phyloP scores from a whole-genome alignment of 2,888 invertebrate genomes.

The Coronaproctus castanopsis region DNA sequence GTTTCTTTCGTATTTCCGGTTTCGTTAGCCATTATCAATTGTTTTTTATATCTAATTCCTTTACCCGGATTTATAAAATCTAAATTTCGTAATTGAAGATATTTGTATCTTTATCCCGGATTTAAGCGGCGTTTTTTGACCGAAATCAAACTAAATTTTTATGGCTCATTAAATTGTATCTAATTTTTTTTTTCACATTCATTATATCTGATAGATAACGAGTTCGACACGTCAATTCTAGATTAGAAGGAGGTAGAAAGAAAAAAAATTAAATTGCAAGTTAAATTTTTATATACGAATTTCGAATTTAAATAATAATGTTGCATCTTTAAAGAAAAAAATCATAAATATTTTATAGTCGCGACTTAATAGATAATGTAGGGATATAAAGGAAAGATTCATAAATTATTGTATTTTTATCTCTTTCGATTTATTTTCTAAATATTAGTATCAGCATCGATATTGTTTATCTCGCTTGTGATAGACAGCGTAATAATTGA shows the following conservation, averaged over 20 bases:
- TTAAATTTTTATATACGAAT: not conserved
- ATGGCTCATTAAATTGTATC: not conserved
- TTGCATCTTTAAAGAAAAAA: not conserved
- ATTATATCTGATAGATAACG: not conserved
- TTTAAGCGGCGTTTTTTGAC: no score
- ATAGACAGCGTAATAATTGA: no score
- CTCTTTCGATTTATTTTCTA: no score
- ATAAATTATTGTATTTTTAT: no score
- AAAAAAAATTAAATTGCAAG: not conserved
- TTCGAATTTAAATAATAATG: not conserved
- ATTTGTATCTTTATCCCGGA: no score
- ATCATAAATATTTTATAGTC: no score
- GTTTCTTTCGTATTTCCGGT: slow-evolving; percentile 63
- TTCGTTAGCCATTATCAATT: slow-evolving; percentile 60
- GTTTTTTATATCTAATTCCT: slow-evolving; percentile 65
- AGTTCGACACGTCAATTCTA: not conserved
- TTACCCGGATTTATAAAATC: slow-evolving; percentile 64
- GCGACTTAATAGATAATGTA: no score
- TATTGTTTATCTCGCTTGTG: no score
- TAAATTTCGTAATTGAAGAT: slow-evolving; percentile 60
- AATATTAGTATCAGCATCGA: no score
- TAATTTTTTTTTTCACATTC: not conserved
- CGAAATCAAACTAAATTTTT: no score
- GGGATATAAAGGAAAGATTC: no score
- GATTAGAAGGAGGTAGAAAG: not conserved